Percentiles rank a stretch among this genome's conserved stretches.
These are phyloP conservation scores for Scarus forsteni DNA, from an alignment of 2,797 vertebrate species.

Conservation along the genomic window DNA sequence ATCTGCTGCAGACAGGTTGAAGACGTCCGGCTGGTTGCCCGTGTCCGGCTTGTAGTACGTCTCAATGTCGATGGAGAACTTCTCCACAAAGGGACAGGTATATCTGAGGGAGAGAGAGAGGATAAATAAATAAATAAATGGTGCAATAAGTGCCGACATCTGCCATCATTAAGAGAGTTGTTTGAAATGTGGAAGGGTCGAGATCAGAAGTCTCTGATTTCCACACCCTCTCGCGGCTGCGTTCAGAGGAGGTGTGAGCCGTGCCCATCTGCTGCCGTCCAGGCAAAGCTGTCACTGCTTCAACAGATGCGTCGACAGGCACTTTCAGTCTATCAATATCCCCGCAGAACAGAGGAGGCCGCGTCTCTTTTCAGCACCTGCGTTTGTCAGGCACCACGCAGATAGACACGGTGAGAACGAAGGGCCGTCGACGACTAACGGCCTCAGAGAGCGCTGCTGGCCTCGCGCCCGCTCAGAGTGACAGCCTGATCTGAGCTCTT, in stretches of 20 bases:
- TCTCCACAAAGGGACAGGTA: slow-evolving; percentile 98
- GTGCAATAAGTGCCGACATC: neutral
- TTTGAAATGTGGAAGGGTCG: slow-evolving; percentile 8
- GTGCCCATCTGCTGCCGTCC: slow-evolving; percentile 57
- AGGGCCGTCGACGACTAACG: slow-evolving; percentile 40
- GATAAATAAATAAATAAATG: neutral
- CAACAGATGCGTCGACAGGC: slow-evolving; percentile 66
- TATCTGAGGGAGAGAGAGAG: slow-evolving; percentile 83
- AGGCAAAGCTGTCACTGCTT: slow-evolving; percentile 60
- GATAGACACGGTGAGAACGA: slow-evolving; percentile 48
- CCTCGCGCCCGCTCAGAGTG: slow-evolving; percentile 21
- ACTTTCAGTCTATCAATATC: slow-evolving; percentile 69
- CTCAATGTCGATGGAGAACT: slow-evolving; percentile 99
- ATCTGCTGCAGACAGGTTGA: slow-evolving; percentile 92
- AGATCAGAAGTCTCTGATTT: slow-evolving; percentile 29
- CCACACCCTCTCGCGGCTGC: slow-evolving; percentile 21
- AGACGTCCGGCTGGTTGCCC: slow-evolving; percentile 92
- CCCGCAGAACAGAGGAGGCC: slow-evolving; percentile 56
- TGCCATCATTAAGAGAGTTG: slow-evolving; percentile 17
- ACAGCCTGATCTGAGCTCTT: slow-evolving; percentile 32
- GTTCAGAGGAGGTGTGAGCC: slow-evolving; percentile 45
- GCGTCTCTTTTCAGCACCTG: slow-evolving; percentile 58
- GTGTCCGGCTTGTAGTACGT: slow-evolving; percentile 95
- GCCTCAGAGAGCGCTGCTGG: slow-evolving; percentile 27
- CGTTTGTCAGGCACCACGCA: slow-evolving; percentile 51